A percentile compares a stretch with the other conserved stretches of the same genome.
Evolutionary conservation across 2,888 invertebrate species (phyloP).

Genomic region (Exephanes ischioxanthus): DNA sequence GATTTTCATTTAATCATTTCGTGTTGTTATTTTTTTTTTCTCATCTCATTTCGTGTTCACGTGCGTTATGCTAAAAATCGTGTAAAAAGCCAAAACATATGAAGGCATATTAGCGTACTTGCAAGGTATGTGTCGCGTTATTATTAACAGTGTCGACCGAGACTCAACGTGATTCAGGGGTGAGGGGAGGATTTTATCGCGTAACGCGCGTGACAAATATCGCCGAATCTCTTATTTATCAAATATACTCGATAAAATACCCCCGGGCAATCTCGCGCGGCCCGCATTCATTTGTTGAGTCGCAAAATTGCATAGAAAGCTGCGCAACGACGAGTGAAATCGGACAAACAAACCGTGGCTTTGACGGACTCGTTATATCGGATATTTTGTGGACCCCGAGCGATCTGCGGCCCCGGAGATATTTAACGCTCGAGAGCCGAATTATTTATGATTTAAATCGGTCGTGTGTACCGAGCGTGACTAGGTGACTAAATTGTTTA

Average conservation of each 20-base stretch:
- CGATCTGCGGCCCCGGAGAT: constrained; percentile 45
- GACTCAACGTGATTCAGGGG: constrained; percentile 58
- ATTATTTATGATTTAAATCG: constrained; percentile 60
- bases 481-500: constrained; percentile 67
- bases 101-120: constrained; percentile 79
- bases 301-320: constrained; percentile 63
- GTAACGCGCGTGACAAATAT: constrained; percentile 36
- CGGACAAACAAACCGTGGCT: constrained; percentile 60
- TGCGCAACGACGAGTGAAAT: constrained; percentile 55
- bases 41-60: constrained; percentile 50
- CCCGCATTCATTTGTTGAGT: constrained; percentile 41
- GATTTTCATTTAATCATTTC: constrained; percentile 48
- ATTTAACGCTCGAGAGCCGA: constrained; percentile 52
- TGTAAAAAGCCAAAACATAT: constrained; percentile 84
- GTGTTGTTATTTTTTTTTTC: constrained; percentile 29
- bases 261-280: constrained; percentile 18
- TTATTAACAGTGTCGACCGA: constrained; percentile 65
- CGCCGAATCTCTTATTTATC: constrained; percentile 46
- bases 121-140: constrained; percentile 54
- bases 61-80: constrained; percentile 69
- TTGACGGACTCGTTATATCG: constrained; percentile 17
- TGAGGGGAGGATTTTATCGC: constrained; percentile 62
- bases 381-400: constrained; percentile 25
- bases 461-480: constrained; percentile 65
- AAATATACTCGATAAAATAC: constrained; percentile 42